Evolutionary conservation across 2,113 vertebrate species (phyloP).

Genomic region (Psilopsiagon aurifrons): DNA sequence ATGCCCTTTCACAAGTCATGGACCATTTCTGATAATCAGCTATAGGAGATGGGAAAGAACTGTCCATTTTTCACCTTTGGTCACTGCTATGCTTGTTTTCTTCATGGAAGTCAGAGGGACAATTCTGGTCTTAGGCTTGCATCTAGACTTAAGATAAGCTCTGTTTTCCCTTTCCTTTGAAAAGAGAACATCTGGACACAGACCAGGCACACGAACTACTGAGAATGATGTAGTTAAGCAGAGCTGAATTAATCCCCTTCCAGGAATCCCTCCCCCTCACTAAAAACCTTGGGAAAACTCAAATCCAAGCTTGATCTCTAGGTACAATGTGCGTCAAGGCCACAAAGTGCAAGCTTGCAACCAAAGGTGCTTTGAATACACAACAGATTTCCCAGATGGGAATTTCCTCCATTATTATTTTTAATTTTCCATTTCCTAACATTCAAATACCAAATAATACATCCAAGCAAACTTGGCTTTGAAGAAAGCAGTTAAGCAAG

Average conservation of each 20-base stretch:
- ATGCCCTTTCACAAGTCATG: background rate
- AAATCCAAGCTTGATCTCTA: constrained; percentile 18
- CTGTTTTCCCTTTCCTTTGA: background rate
- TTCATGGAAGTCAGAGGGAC: background rate
- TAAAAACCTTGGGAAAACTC: constrained; percentile 48
- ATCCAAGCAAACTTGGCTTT: constrained; percentile 11
- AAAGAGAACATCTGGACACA: background rate
- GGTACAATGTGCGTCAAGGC: constrained; percentile 10
- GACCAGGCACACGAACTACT: background rate
- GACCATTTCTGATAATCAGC: background rate
- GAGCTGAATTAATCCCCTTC: background rate
- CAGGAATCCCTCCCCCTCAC: background rate
- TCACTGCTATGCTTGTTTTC: background rate
- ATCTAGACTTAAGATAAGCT: background rate
- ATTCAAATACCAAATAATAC: constrained; percentile 69
- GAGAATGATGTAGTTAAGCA: background rate
- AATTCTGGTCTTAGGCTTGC: background rate
- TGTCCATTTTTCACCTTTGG: background rate
- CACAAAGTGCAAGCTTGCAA: constrained; percentile 30
- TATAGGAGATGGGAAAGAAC: background rate
- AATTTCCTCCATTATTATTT: constrained; percentile 65
- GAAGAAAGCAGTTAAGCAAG: constrained; percentile 58
- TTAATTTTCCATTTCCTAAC: constrained; percentile 71
- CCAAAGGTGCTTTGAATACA: constrained; percentile 55
- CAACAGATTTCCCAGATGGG: constrained; percentile 60